Evolutionary conservation across 37 sponge, comb jelly and placozoan genomes (phyloP).

Genomic region (Eunapius fragilis): DNA sequence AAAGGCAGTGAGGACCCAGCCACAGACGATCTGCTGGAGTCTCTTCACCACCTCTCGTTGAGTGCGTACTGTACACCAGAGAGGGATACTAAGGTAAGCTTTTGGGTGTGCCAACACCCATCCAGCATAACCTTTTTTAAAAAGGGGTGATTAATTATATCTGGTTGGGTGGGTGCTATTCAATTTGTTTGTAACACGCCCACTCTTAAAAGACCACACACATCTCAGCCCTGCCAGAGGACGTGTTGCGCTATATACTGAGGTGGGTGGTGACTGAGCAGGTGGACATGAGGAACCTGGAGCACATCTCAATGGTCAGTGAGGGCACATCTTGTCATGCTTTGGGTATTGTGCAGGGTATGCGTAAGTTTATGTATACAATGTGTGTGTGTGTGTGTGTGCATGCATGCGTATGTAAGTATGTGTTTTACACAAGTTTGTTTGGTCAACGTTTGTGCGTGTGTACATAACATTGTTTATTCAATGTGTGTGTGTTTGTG

Average conservation of each 20-base stretch:
- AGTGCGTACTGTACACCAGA: conserved; percentile 1
- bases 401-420: neutral
- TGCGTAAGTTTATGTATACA: neutral
- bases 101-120: too few relatives aligned
- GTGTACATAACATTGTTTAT: too few relatives aligned
- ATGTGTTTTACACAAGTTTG: too few relatives aligned
- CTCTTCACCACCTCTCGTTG: conserved; percentile 6
- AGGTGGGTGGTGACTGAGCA: conserved; percentile 70
- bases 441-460: too few relatives aligned
- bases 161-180: neutral
- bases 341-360: neutral
- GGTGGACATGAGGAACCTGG: conserved; percentile 70
- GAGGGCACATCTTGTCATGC: neutral
- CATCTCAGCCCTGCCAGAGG: conserved; percentile 75
- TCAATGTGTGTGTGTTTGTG: too few relatives aligned
- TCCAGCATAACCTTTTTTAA: too few relatives aligned
- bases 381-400: neutral
- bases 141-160: neutral
- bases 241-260: conserved; percentile 59
- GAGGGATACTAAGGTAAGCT: conserved; percentile 2
- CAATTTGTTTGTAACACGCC: neutral
- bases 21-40: neutral
- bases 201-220: conserved; percentile 47
- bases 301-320: conserved; percentile 69
- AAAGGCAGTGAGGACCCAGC: neutral